Evolutionary conservation across 2,797 vertebrate genomes (phyloP).

Genomic region (Sebastes glaucus): DNA sequence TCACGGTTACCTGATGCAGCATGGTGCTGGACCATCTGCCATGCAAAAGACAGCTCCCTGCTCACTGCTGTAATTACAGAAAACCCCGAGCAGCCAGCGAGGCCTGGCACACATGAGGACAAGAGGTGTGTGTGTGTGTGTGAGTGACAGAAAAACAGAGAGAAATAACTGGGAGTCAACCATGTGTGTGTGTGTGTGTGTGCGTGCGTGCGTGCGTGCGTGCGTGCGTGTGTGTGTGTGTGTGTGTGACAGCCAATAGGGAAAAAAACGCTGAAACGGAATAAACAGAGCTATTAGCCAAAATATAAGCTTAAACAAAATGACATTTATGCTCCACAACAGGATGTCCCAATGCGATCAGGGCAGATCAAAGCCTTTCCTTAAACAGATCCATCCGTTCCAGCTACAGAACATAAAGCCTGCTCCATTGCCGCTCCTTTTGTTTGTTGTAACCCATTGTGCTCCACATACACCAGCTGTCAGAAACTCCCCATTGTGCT

Average conservation of each 20-base stretch:
- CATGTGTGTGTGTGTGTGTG: neutral
- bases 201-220: neutral
- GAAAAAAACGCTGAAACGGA: neutral
- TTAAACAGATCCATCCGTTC: conserved; percentile 8
- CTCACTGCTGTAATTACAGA: conserved; percentile 83
- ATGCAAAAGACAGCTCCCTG: conserved; percentile 84
- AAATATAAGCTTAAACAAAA: conserved; percentile 5
- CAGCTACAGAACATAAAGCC: neutral
- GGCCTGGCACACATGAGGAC: conserved; percentile 53
- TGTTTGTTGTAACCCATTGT: conserved; percentile 47
- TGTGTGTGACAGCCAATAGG: neutral
- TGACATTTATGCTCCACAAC: conserved; percentile 10
- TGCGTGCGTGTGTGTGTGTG: neutral
- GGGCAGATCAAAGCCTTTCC: conserved; percentile 10
- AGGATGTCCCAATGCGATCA: conserved; percentile 11
- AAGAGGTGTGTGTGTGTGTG: conserved; percentile 12
- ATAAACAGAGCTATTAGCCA: conserved; percentile 4
- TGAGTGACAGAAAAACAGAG: conserved; percentile 21
- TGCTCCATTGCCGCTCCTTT: conserved; percentile 7
- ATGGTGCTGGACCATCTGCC: conserved; percentile 90
- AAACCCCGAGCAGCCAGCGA: conserved; percentile 63
- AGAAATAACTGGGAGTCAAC: neutral
- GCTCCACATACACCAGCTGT: conserved; percentile 42
- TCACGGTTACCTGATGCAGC: conserved; percentile 90
- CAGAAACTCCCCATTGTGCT: conserved; percentile 36